Evolutionary conservation across 2,113 vertebrate genomes (phyloP).

Genomic region (Holacanthus passer): DNA sequence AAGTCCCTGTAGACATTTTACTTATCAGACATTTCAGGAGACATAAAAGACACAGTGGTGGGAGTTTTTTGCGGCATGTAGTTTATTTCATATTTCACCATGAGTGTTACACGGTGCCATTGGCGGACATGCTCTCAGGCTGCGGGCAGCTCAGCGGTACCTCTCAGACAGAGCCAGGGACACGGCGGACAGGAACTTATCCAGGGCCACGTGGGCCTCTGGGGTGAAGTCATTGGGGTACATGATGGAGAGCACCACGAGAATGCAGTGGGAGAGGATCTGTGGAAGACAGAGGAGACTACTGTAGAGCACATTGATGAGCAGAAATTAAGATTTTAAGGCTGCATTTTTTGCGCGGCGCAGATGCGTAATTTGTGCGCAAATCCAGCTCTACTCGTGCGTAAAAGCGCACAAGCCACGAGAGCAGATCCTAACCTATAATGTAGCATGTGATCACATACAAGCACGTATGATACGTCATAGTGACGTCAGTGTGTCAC

Average conservation of each 20-base stretch:
- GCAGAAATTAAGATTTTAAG: not conserved
- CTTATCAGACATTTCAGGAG: not conserved
- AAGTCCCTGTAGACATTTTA: too few relatives aligned
- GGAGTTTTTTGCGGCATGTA: not conserved
- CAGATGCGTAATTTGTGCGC: not conserved
- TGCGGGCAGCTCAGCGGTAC: slow-evolving; percentile 72
- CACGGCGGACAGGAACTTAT: slow-evolving; percentile 77
- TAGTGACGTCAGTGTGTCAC: slow-evolving; percentile 78
- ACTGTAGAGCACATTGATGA: too few relatives aligned
- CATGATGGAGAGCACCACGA: slow-evolving; percentile 64
- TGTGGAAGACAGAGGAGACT: slow-evolving; percentile 30
- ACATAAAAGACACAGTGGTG: not conserved
- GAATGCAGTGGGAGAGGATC: slow-evolving; percentile 76
- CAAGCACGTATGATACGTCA: too few relatives aligned
- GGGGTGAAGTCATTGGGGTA: slow-evolving; percentile 78
- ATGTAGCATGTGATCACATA: too few relatives aligned
- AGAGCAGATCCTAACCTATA: too few relatives aligned
- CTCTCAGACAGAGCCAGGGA: slow-evolving; percentile 74
- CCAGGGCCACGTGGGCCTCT: slow-evolving; percentile 75
- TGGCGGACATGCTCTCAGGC: too few relatives aligned
- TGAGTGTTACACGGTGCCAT: not conserved
- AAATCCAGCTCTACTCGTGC: not conserved
- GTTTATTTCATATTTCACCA: slow-evolving; percentile 48
- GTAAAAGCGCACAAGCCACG: not conserved
- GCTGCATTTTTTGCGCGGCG: not conserved